Conservation (phyloP, 2,888 invertebrate species). For the Esperia sulphurella region DNA sequence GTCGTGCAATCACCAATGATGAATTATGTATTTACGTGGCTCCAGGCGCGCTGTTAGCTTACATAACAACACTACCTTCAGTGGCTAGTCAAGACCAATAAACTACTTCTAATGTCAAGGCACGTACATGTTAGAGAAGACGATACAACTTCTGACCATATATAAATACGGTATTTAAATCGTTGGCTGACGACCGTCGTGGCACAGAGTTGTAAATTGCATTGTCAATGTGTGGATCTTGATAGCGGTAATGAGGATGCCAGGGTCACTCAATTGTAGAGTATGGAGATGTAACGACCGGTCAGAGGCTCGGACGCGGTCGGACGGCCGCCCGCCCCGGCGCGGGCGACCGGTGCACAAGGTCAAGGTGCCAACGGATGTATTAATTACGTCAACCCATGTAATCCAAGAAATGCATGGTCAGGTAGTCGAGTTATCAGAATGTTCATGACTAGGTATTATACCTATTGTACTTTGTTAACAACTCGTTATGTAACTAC, state of each 20-base stretch:
- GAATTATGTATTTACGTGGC: slow-evolving; percentile 58
- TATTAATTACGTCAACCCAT: slow-evolving; percentile 48
- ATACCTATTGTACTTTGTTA: background rate
- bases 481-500: no score
- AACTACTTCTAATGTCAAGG: slow-evolving; percentile 61
- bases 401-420: slow-evolving; percentile 46
- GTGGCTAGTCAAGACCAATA: slow-evolving; percentile 50
- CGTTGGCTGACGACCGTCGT: slow-evolving; percentile 22
- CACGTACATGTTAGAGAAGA: slow-evolving; percentile 52
- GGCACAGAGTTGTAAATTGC: slow-evolving; percentile 40
- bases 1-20: slow-evolving; percentile 55
- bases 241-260: slow-evolving; percentile 38
- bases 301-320: slow-evolving; percentile 17
- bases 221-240: slow-evolving; percentile 43
- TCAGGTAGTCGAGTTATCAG: slow-evolving; percentile 29
- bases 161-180: slow-evolving; percentile 51
- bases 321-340: background rate
- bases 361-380: slow-evolving; percentile 42
- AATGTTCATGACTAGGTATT: background rate
- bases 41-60: slow-evolving; percentile 59
- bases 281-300: slow-evolving; percentile 30
- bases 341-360: slow-evolving; percentile 30
- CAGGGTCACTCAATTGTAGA: slow-evolving; percentile 47
- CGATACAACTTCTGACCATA: slow-evolving; percentile 49
- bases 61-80: slow-evolving; percentile 55